These are phyloP conservation scores for Propithecus coquereli DNA, from an alignment of 2,113 vertebrate genomes.

Conservation along the genomic window DNA sequence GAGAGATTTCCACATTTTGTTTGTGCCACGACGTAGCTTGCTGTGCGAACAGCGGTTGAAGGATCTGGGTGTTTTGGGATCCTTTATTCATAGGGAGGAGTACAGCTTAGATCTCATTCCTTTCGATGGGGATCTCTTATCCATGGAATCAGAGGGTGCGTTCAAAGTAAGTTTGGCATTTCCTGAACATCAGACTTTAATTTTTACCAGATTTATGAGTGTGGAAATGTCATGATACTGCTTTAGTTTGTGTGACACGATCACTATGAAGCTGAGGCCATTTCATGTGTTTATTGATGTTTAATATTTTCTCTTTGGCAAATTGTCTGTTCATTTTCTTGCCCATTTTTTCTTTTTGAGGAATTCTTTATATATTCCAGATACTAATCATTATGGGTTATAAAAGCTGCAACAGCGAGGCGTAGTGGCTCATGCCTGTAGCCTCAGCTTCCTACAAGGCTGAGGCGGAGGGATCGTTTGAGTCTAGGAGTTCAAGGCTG, in stretches of 20 bases:
- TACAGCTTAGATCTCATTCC: constrained; percentile 97
- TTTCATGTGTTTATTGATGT: background rate
- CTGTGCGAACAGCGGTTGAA: constrained; percentile 96
- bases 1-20: constrained; percentile 96
- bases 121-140: constrained; percentile 95
- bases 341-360: background rate
- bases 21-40: constrained; percentile 94
- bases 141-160: constrained; percentile 96
- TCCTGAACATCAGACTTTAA: background rate
- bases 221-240: background rate
- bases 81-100: constrained; percentile 93
- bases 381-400: background rate
- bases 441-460: no score
- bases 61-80: constrained; percentile 92
- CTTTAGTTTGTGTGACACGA: background rate
- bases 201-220: background rate
- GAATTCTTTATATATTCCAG: background rate
- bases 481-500: no score
- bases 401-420: background rate
- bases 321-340: background rate
- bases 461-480: no score
- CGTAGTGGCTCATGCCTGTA: no score
- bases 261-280: background rate
- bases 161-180: constrained; percentile 85
- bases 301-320: background rate